Percentiles rank a stretch among this genome's conserved stretches.
phyloP scores from a whole-genome alignment of 2,797 vertebrate genomes.

The Setipinna tenuifilis region DNA sequence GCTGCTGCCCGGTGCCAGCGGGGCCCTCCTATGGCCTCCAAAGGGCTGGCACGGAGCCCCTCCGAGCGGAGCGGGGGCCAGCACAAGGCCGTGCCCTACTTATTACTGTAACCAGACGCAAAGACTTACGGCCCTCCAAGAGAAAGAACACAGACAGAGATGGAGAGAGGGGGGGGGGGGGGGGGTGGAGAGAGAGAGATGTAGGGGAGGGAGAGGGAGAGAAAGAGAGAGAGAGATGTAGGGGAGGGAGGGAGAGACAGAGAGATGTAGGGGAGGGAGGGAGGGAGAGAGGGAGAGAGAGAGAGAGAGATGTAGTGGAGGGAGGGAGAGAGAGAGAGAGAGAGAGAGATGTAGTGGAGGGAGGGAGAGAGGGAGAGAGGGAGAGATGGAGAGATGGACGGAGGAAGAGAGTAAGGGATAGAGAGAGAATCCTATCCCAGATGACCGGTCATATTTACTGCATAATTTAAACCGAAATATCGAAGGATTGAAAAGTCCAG shows the following conservation, averaged over 20 bases:
- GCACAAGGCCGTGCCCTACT: conserved; percentile 6
- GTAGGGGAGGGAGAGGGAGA: not conserved
- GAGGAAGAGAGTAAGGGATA: not conserved
- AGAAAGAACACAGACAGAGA: not conserved
- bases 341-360: not conserved
- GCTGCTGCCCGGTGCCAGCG: not conserved
- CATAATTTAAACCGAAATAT: not conserved
- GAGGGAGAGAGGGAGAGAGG: not conserved
- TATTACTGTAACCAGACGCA: conserved; percentile 18
- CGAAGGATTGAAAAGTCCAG: not conserved
- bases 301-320: not conserved
- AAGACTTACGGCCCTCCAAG: not conserved
- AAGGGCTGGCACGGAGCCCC: not conserved
- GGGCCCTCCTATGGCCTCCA: not conserved
- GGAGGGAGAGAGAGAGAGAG: not conserved
- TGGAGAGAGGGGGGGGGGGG: not conserved
- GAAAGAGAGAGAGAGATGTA: not conserved
- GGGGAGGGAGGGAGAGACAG: not conserved
- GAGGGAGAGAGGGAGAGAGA: not conserved
- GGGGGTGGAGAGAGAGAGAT: not conserved
- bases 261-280: not conserved
- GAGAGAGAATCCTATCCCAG: too few relatives aligned
- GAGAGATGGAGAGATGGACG: too few relatives aligned
- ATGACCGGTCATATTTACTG: too few relatives aligned
- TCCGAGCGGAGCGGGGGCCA: not conserved